Base-by-base conservation (phyloP, 1,140 invertebrate species). In the Thereuonema tuberculata region DNA sequence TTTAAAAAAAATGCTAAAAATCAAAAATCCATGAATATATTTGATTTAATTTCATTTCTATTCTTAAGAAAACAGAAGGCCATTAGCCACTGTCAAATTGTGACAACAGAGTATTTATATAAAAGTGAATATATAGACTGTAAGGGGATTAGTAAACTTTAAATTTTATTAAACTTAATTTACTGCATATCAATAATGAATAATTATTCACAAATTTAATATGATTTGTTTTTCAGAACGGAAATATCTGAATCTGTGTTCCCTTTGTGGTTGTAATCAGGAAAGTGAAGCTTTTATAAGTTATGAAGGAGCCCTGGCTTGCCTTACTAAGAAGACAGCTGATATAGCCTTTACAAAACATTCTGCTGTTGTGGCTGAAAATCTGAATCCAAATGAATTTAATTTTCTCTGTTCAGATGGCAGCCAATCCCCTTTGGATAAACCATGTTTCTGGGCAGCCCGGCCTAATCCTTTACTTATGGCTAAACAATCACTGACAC, bases 331-430 rank as follows among this genome's bases (percentile, higher is more conserved):
- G 59, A 83, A 85, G 46, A 80, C 80, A 1, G 89, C 87, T 1
- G 80, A 93, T 60, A 80, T 93, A 1, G 89, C 88, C 1, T 93
- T 89, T 73, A 84, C 87, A 1, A 87, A 89, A 70, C 81, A 89
- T 59, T 83, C 86, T 61, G 87, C 78, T 58, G 83, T 90, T 1
- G 78, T 81, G 61, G 81, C 83, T 66, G 70, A 67, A 55, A 86
- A 86, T 74, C 77, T 83, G 70, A 74, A 58, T 9, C 24, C 12
- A 55, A 75, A 75, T 80, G 58, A 84, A 75, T 69, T 81, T 66
- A 76, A 80, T 61, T 60, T 91, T 66, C 76, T 94, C 31, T 94
- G 90, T 70, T 83, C 83, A 26, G 87, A 93, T 70, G 89, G 87
- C 1, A 82, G 76, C 1, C 81, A 84, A 62, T 76, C 79, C 1